Evolutionary conservation across 2,888 invertebrate genomes (phyloP).

Genomic region (Dryocosmus kuriphilus): DNA sequence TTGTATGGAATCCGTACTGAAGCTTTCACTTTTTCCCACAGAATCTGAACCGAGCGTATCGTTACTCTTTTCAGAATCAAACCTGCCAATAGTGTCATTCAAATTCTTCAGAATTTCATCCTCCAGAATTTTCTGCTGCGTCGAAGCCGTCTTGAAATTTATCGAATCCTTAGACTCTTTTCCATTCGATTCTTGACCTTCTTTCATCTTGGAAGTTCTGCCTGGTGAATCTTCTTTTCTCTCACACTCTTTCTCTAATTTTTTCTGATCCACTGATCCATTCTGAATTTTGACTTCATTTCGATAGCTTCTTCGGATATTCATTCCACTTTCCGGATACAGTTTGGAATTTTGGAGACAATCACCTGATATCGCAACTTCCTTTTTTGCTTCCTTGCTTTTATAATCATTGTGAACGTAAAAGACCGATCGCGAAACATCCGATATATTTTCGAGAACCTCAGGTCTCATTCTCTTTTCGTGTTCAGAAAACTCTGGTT

Average conservation of each 20-base stretch:
- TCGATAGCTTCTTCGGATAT: background rate
- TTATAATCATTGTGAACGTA: conserved; percentile 8
- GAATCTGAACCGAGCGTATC: conserved; percentile 48
- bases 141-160: background rate
- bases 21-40: conserved; percentile 59
- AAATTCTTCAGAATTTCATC: conserved; percentile 68
- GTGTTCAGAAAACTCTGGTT: conserved; percentile 59
- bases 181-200: conserved; percentile 15
- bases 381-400: background rate
- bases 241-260: conserved; percentile 10
- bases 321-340: conserved; percentile 56
- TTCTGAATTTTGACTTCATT: background rate
- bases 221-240: conserved; percentile 43
- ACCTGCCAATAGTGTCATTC: conserved; percentile 72
- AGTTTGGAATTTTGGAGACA: conserved; percentile 60
- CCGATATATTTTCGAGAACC: background rate
- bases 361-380: conserved; percentile 27
- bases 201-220: background rate
- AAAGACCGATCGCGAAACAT: conserved; percentile 31
- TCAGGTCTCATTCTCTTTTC: conserved; percentile 3
- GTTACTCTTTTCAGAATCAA: conserved; percentile 65
- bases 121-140: conserved; percentile 53
- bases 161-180: conserved; percentile 29
- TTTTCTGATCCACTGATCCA: conserved; percentile 6
- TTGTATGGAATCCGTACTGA: conserved; percentile 70